Conservation (phyloP, 2,113 vertebrate genomes). For the Zosterops japonicus region DNA sequence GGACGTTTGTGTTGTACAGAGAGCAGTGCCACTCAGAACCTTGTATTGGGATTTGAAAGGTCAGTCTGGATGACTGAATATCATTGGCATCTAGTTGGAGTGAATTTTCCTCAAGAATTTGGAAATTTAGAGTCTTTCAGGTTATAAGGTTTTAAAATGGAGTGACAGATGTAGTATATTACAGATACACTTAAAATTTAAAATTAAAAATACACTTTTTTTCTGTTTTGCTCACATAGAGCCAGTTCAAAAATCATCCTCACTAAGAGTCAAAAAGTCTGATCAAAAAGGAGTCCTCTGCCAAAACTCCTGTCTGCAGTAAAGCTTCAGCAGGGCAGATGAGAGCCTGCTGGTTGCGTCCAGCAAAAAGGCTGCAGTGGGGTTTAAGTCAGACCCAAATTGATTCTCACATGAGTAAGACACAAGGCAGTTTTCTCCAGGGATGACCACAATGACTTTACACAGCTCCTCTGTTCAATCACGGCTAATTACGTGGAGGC, state of each 20-base stretch:
- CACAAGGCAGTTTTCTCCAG: neutral
- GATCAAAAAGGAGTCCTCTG: neutral
- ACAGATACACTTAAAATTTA: neutral
- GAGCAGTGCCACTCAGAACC: neutral
- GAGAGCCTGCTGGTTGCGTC: neutral
- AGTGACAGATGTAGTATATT: slow-evolving; percentile 29
- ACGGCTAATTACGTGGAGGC: neutral
- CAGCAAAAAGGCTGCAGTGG: neutral
- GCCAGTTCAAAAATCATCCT: neutral
- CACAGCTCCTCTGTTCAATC: neutral
- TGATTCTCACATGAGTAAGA: neutral
- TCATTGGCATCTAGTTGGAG: neutral
- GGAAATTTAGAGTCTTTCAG: slow-evolving; percentile 30
- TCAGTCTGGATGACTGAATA: neutral
- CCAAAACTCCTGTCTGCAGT: neutral
- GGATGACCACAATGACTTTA: neutral
- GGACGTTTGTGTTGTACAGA: neutral
- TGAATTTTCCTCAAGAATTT: slow-evolving; percentile 31
- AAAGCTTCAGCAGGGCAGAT: neutral
- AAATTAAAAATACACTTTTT: neutral
- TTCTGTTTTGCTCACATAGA: neutral
- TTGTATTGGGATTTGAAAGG: slow-evolving; percentile 25
- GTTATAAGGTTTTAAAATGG: slow-evolving; percentile 40
- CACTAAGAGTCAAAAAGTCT: neutral
- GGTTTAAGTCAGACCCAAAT: neutral